Conservation (phyloP, 30 jellyfish, hydroid and myxozoan species). For the Pseudorhiza aurosa region DNA sequence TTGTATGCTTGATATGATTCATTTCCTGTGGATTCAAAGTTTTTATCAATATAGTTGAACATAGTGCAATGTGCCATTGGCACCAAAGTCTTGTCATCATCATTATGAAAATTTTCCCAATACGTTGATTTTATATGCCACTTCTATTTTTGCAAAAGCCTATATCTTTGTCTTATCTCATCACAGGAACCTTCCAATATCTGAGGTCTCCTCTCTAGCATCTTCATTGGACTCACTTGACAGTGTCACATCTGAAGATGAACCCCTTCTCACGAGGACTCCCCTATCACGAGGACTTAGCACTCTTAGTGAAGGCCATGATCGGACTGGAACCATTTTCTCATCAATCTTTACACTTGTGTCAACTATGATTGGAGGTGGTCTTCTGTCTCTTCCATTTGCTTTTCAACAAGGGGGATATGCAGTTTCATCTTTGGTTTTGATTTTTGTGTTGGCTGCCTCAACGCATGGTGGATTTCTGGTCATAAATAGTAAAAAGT, state of each 20-base stretch:
- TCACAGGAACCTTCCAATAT: slow-evolving; percentile 4
- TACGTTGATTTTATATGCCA: too few species aligned
- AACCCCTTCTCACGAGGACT: slow-evolving; percentile 26
- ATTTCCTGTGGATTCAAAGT: too few species aligned
- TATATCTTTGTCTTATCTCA: too few species aligned
- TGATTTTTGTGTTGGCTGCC: slow-evolving; percentile 82
- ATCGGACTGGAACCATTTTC: slow-evolving; percentile 80
- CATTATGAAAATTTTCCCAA: too few species aligned
- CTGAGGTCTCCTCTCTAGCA: slow-evolving; percentile 23
- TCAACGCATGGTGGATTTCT: slow-evolving; percentile 93
- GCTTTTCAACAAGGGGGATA: slow-evolving; percentile 97
- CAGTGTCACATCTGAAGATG: slow-evolving; percentile 33
- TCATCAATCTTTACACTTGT: slow-evolving; percentile 92
- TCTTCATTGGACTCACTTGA: slow-evolving; percentile 54
- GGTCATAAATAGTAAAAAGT: slow-evolving; percentile 88
- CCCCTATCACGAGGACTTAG: slow-evolving; percentile 53
- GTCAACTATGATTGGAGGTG: slow-evolving; percentile 99
- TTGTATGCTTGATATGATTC: too few species aligned
- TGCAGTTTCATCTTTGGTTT: slow-evolving; percentile 73
- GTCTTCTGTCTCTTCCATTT: slow-evolving; percentile 88
- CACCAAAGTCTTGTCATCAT: too few species aligned
- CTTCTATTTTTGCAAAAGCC: too few species aligned
- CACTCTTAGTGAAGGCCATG: slow-evolving; percentile 32
- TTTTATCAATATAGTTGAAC: too few species aligned
- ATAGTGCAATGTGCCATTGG: too few species aligned